phyloP scores from a whole-genome alignment of 2,797 vertebrate species.

The Ptychadena robeensis region DNA sequence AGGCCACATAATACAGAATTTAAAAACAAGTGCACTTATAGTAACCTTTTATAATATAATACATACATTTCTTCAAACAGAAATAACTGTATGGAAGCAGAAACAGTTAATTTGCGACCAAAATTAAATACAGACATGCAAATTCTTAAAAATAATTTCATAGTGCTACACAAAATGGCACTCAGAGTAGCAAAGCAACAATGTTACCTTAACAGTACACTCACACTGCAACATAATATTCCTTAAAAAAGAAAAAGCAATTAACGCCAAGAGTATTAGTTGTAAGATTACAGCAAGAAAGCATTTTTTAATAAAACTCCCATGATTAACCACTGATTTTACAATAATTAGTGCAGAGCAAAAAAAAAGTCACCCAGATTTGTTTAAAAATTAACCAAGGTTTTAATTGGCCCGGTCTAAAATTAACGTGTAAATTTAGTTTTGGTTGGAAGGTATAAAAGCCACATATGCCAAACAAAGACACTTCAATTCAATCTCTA shows the following conservation, averaged over 20 bases:
- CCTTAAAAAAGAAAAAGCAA: slow-evolving; percentile 66
- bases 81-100: too few species aligned
- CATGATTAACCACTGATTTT: slow-evolving; percentile 79
- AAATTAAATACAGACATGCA: slow-evolving; percentile 23
- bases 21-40: neutral
- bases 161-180: slow-evolving; percentile 3
- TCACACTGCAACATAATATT: slow-evolving; percentile 66
- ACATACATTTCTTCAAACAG: neutral
- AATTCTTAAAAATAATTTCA: neutral
- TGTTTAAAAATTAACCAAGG: slow-evolving; percentile 65
- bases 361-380: slow-evolving; percentile 67
- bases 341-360: slow-evolving; percentile 80
- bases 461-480: neutral
- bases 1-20: neutral
- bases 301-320: slow-evolving; percentile 71
- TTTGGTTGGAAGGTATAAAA: slow-evolving; percentile 23
- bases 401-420: slow-evolving; percentile 24
- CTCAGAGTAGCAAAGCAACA: slow-evolving; percentile 69
- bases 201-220: slow-evolving; percentile 66
- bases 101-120: neutral
- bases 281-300: slow-evolving; percentile 99
- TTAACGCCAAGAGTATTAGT: slow-evolving; percentile 86
- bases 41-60: neutral
- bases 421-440: slow-evolving; percentile 8
- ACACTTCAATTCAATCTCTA: slow-evolving; percentile 5